These are phyloP conservation scores for Intellagama lesueurii DNA, from an alignment of 2,797 vertebrate species.

Conservation along the genomic window DNA sequence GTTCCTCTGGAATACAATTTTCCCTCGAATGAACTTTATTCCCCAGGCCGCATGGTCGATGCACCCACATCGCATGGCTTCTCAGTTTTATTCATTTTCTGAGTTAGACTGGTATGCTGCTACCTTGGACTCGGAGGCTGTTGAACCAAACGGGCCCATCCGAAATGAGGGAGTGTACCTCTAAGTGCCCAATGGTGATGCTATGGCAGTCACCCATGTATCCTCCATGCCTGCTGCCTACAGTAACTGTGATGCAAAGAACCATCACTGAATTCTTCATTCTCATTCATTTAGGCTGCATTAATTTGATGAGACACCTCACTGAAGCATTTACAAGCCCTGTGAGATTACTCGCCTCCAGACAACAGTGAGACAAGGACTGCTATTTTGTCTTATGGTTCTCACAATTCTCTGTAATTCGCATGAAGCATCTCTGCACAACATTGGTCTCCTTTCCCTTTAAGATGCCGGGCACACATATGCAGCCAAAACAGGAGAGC, in stretches of 20 bases:
- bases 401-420: no score
- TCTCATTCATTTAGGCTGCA: no score
- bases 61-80: constrained; percentile 71
- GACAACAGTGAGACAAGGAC: no score
- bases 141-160: not conserved
- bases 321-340: no score
- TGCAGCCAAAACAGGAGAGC: no score
- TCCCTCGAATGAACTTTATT: constrained; percentile 74
- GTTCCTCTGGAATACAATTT: constrained; percentile 75
- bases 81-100: constrained; percentile 73
- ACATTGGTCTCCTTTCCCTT: no score
- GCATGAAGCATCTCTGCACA: no score
- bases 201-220: not conserved
- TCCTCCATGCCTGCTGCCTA: no score
- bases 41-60: constrained; percentile 66
- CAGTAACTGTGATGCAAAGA: not conserved
- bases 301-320: no score
- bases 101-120: constrained; percentile 59
- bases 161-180: not conserved
- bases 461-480: no score
- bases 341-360: no score
- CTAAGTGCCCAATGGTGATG: not conserved
- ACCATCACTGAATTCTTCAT: not conserved
- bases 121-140: constrained; percentile 55
- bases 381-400: no score